phyloP scores from a whole-genome alignment of 2,888 invertebrate genomes.

The Anorthoa munda region DNA sequence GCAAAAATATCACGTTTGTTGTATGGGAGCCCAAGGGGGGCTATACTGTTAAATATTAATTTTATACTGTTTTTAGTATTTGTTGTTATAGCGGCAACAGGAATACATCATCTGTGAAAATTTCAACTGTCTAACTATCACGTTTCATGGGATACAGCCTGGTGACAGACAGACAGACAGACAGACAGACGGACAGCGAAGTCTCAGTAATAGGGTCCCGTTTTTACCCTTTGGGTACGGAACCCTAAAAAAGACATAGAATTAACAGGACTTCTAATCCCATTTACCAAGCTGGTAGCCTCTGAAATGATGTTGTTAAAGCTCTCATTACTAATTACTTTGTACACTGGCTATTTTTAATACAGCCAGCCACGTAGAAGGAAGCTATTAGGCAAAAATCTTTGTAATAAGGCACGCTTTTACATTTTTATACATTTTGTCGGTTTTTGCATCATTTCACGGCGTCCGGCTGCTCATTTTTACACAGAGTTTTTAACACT shows the following conservation, averaged over 20 bases:
- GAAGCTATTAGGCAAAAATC: conserved; percentile 57
- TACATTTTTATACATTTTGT: conserved; percentile 48
- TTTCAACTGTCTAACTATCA: too few species aligned
- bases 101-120: too few species aligned
- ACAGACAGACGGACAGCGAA: too few species aligned
- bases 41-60: too few species aligned
- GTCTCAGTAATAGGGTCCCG: too few species aligned
- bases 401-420: conserved; percentile 52
- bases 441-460: conserved; percentile 56
- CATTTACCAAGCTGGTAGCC: conserved; percentile 13
- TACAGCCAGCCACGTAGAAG: conserved; percentile 26
- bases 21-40: too few species aligned
- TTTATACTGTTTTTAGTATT: too few species aligned
- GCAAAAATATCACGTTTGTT: too few species aligned
- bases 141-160: too few species aligned
- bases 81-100: too few species aligned
- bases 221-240: too few species aligned
- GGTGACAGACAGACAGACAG: too few species aligned
- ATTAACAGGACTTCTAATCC: conserved; percentile 20
- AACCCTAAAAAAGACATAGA: background rate
- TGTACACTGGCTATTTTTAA: conserved; percentile 42
- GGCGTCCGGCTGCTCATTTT: conserved; percentile 47
- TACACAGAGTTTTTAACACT: conserved; percentile 40
- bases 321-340: conserved; percentile 39
- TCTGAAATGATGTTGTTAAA: conserved; percentile 25